Conservation (phyloP, 2,888 invertebrate genomes). For the Spicauda simplicius region DNA sequence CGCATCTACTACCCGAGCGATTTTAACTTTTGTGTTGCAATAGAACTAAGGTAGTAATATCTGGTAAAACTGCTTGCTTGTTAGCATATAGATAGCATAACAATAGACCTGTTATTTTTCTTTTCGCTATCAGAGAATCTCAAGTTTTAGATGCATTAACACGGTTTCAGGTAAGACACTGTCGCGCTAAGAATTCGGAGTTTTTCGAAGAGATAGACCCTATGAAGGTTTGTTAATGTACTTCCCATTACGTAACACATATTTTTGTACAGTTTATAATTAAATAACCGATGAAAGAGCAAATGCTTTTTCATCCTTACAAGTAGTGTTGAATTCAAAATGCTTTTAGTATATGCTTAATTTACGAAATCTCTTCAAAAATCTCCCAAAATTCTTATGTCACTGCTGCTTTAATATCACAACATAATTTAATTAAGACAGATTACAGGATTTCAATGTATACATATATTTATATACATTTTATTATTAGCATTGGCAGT, state of each 20-base stretch:
- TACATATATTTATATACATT: no score
- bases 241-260: slow-evolving; percentile 24
- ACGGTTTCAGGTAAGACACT: slow-evolving; percentile 71
- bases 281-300: neutral
- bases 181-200: slow-evolving; percentile 71
- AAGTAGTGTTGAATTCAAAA: slow-evolving; percentile 27
- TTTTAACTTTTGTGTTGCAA: no score
- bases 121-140: slow-evolving; percentile 6
- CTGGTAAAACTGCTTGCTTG: neutral
- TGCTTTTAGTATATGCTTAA: slow-evolving; percentile 34
- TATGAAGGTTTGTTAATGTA: slow-evolving; percentile 63
- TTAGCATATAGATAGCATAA: neutral
- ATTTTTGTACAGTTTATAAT: neutral
- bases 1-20: no score
- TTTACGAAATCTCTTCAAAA: slow-evolving; percentile 60
- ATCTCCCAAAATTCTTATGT: slow-evolving; percentile 57
- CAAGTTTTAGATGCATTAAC: slow-evolving; percentile 47
- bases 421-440: neutral
- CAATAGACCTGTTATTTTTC: neutral
- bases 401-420: slow-evolving; percentile 27
- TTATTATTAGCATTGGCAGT: no score
- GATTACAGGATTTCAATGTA: neutral
- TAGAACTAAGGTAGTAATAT: neutral
- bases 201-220: slow-evolving; percentile 75
- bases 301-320: neutral